These are phyloP conservation scores for Podarcis lilfordi DNA, from an alignment of 2,797 vertebrate genomes.

Conservation along the genomic window DNA sequence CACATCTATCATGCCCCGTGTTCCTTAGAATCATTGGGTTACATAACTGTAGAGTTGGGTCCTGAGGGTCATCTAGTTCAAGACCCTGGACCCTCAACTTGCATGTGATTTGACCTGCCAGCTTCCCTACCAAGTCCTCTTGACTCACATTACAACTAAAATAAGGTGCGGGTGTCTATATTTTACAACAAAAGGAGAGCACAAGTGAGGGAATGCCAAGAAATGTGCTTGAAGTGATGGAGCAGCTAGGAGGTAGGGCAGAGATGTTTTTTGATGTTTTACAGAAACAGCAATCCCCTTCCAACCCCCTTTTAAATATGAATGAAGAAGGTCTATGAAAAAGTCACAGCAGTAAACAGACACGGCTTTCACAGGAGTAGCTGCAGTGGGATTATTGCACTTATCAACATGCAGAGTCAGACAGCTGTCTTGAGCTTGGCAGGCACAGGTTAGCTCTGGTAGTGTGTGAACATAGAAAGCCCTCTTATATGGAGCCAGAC, in stretches of 20 bases:
- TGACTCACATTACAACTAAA: not conserved
- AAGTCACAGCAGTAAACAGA: not conserved
- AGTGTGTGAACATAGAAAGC: not conserved
- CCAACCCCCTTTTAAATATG: not conserved
- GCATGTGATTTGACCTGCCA: no score
- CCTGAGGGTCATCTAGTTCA: no score
- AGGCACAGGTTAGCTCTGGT: not conserved
- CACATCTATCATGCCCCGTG: no score
- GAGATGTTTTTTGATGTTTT: not conserved
- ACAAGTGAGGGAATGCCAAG: not conserved
- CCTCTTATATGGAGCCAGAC: no score
- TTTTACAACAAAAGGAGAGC: not conserved
- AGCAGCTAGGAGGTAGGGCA: not conserved
- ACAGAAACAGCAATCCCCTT: not conserved
- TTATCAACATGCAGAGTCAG: not conserved
- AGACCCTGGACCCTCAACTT: no score
- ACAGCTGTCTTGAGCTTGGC: not conserved
- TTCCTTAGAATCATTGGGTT: no score
- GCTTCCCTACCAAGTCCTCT: not conserved
- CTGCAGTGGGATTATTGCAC: not conserved
- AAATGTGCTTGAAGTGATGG: not conserved
- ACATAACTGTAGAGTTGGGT: no score
- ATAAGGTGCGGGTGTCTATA: not conserved
- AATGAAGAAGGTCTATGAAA: not conserved
- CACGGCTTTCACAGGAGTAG: not conserved